Conservation (phyloP, 2,888 invertebrate species). For the Cerastis rubricosa region DNA sequence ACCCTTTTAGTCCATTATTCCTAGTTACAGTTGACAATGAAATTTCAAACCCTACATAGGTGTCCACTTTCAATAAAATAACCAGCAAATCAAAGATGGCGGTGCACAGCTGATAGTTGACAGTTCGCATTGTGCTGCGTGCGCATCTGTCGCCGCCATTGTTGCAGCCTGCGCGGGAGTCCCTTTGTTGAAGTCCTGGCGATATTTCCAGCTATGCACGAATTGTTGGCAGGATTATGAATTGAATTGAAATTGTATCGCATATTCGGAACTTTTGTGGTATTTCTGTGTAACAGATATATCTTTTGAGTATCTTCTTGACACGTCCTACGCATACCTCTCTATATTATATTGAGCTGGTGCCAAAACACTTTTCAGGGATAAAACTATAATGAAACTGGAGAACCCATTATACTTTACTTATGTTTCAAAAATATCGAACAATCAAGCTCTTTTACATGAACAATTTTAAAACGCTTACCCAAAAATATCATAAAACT, state of each 20-base stretch:
- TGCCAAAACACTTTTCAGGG: not conserved
- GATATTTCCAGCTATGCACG: slow-evolving; percentile 50
- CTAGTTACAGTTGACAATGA: slow-evolving; percentile 16
- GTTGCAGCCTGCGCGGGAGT: slow-evolving; percentile 66
- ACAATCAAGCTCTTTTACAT: slow-evolving; percentile 12
- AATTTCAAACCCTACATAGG: slow-evolving; percentile 43
- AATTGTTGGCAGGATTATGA: slow-evolving; percentile 57
- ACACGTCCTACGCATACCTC: not conserved
- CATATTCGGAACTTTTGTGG: slow-evolving; percentile 25
- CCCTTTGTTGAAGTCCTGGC: slow-evolving; percentile 50
- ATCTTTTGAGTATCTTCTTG: slow-evolving; percentile 15
- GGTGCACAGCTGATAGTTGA: slow-evolving; percentile 72
- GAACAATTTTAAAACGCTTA: slow-evolving; percentile 20
- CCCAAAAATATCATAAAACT: slow-evolving; percentile 43
- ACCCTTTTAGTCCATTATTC: slow-evolving; percentile 27
- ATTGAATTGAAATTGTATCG: slow-evolving; percentile 19
- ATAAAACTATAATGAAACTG: not conserved
- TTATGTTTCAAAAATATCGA: slow-evolving; percentile 6
- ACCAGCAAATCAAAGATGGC: slow-evolving; percentile 62
- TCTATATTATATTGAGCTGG: not conserved
- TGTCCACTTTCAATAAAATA: slow-evolving; percentile 53
- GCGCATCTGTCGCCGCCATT: slow-evolving; percentile 74
- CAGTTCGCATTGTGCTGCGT: slow-evolving; percentile 64
- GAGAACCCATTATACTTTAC: not conserved
- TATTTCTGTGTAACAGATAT: not conserved